phyloP scores from a whole-genome alignment of 2,888 invertebrate species.

The Aleiodes testaceus region DNA sequence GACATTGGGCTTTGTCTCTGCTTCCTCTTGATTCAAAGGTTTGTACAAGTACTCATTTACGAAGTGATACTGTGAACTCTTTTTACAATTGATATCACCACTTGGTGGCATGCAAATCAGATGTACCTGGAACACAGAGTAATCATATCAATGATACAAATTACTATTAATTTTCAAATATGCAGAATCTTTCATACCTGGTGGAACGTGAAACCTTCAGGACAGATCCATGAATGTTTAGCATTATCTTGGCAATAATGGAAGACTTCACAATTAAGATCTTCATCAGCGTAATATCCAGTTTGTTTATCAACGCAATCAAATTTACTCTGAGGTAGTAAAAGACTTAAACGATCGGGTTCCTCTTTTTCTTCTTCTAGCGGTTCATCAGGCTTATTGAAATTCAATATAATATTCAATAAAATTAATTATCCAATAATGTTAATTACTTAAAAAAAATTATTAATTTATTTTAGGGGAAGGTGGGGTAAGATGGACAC shows the following conservation, averaged over 20 bases:
- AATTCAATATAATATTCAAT: slow-evolving; percentile 1
- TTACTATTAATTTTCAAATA: not conserved
- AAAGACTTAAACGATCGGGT: slow-evolving; percentile 86
- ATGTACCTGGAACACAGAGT: slow-evolving; percentile 79
- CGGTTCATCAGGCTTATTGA: slow-evolving; percentile 72
- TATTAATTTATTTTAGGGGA: too few relatives aligned
- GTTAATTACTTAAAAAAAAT: slow-evolving; percentile 3
- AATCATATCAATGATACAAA: not conserved
- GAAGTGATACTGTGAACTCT: slow-evolving; percentile 91
- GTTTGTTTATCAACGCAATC: slow-evolving; percentile 86
- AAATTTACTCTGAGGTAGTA: slow-evolving; percentile 89
- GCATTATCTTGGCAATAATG: slow-evolving; percentile 94
- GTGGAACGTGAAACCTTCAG: slow-evolving; percentile 91
- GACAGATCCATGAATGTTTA: slow-evolving; percentile 94
- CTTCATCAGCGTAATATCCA: slow-evolving; percentile 94
- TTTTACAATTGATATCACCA: slow-evolving; percentile 90
- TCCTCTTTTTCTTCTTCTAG: slow-evolving; percentile 86
- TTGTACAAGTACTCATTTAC: slow-evolving; percentile 95
- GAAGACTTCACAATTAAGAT: slow-evolving; percentile 91
- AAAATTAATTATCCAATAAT: slow-evolving; percentile 10
- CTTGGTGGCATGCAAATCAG: slow-evolving; percentile 94
- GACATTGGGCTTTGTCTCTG: slow-evolving; percentile 85
- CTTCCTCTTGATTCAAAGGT: slow-evolving; percentile 88
- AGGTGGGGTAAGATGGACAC: too few relatives aligned
- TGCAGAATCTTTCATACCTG: slow-evolving; percentile 75